A percentile compares a stretch with the other conserved stretches of the same genome.
phyloP scores from a whole-genome alignment of 2,113 vertebrate genomes.

The Sebastes schlegelii region DNA sequence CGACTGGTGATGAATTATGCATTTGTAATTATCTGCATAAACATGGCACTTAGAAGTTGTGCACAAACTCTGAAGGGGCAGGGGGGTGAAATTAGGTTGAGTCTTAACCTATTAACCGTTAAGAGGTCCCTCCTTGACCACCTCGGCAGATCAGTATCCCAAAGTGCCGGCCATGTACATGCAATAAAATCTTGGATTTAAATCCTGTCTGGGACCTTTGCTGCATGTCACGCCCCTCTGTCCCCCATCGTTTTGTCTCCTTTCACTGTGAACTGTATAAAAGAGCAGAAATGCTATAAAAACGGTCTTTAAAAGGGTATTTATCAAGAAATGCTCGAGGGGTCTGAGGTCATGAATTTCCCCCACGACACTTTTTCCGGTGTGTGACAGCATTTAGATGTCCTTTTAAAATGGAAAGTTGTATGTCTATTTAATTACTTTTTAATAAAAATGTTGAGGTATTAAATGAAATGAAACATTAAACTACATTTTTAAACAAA shows the following conservation, averaged over 20 bases:
- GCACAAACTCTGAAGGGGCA: not conserved
- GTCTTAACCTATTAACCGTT: not conserved
- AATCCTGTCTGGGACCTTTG: slow-evolving; percentile 37
- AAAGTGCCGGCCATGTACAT: not conserved
- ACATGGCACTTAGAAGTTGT: not conserved
- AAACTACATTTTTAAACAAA: not conserved
- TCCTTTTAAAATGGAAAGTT: not conserved
- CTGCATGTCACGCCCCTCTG: slow-evolving; percentile 10
- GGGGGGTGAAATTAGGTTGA: not conserved
- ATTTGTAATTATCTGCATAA: slow-evolving; percentile 10
- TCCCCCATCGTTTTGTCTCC: slow-evolving; percentile 17
- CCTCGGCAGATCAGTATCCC: not conserved
- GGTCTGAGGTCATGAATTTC: slow-evolving; percentile 31
- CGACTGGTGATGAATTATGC: too few species aligned
- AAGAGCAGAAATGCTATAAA: slow-evolving; percentile 45
- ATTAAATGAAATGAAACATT: not conserved
- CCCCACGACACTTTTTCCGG: slow-evolving; percentile 11
- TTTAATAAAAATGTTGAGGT: not conserved
- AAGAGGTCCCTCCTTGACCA: not conserved
- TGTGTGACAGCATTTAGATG: not conserved
- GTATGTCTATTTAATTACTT: too few species aligned
- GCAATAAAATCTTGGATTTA: slow-evolving; percentile 30
- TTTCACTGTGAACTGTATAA: slow-evolving; percentile 35
- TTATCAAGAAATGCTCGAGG: slow-evolving; percentile 35
- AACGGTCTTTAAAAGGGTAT: slow-evolving; percentile 46